phyloP scores from a whole-genome alignment of 2,113 vertebrate species.

The Barbus barbus region DNA sequence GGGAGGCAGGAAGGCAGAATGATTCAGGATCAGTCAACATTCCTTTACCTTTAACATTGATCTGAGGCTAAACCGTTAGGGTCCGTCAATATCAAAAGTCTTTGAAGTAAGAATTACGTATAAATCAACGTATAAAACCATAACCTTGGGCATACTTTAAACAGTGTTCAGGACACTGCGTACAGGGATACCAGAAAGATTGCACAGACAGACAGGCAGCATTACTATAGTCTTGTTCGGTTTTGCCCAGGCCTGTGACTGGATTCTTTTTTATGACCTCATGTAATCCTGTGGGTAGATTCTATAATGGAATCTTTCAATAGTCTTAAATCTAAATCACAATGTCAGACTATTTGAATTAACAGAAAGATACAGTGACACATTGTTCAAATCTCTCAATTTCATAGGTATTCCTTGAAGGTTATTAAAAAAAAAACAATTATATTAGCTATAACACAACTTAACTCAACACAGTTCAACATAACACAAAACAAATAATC shows the following conservation, averaged over 20 bases:
- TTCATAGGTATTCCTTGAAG: too few species aligned
- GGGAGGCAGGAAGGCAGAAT: conserved; percentile 35
- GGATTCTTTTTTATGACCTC: conserved; percentile 11
- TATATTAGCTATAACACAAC: too few species aligned
- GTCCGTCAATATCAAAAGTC: neutral
- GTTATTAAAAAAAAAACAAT: too few species aligned
- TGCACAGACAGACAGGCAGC: neutral
- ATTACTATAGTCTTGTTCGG: neutral
- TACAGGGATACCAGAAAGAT: neutral
- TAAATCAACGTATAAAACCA: neutral
- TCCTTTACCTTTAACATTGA: neutral
- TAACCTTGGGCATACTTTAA: neutral
- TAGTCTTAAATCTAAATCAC: neutral
- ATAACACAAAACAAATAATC: too few species aligned
- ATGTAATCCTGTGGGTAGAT: neutral
- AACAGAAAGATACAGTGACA: neutral
- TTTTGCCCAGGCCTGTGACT: conserved; percentile 30
- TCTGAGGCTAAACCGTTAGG: neutral
- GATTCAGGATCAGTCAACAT: conserved; percentile 13
- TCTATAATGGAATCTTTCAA: neutral
- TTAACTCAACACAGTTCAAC: too few species aligned
- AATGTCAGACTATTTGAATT: neutral
- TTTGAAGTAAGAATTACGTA: neutral
- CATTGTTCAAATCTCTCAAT: neutral
- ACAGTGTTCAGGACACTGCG: neutral